Conservation (phyloP, 2,888 invertebrate genomes). For the Nephrotoma appendiculata region DNA sequence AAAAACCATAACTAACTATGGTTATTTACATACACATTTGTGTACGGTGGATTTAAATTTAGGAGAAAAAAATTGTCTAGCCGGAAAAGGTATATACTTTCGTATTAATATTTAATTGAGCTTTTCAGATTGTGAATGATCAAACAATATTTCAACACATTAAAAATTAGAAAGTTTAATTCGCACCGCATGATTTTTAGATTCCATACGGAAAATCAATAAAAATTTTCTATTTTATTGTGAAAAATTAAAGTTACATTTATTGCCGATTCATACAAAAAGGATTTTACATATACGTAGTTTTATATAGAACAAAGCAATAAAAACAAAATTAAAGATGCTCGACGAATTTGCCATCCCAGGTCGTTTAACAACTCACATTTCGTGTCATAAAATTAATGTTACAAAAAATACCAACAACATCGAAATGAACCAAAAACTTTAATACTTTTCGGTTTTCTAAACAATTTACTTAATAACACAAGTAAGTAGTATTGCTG, state of each 20-base stretch:
- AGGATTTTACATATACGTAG: not conserved
- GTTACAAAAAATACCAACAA: not conserved
- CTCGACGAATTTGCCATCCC: not conserved
- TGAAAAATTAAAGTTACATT: not conserved
- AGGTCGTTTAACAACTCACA: not conserved
- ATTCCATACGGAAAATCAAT: not conserved
- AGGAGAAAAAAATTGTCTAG: no score
- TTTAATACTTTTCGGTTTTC: not conserved
- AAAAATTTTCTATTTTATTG: not conserved
- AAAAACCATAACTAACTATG: no score
- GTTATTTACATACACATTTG: no score
- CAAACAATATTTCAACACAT: not conserved
- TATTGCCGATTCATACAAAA: not conserved
- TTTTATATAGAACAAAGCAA: not conserved
- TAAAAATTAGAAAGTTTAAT: not conserved
- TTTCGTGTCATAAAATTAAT: not conserved
- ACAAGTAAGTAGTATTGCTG: not conserved
- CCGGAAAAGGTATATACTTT: no score
- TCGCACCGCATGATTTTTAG: not conserved
- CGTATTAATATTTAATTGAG: no score
- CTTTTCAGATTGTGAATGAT: not conserved
- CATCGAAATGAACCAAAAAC: not conserved
- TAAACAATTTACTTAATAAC: not conserved
- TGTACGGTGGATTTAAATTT: no score
- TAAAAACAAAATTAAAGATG: not conserved